Conservation (phyloP, 2,113 vertebrate species). For the Lathamus discolor region DNA sequence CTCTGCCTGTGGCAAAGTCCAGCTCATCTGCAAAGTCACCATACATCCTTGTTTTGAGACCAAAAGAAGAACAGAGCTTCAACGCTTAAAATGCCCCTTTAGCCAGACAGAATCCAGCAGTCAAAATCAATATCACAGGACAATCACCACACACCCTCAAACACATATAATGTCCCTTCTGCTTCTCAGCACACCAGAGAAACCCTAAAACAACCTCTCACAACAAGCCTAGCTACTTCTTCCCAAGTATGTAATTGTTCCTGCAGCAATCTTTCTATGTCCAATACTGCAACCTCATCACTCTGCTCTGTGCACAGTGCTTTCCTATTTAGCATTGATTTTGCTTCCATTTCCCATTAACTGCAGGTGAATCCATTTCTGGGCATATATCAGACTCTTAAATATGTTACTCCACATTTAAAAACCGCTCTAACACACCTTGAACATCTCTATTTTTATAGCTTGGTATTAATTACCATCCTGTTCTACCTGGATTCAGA, state of each 20-base stretch:
- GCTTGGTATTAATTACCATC: neutral
- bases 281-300: constrained; percentile 11
- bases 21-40: neutral
- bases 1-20: neutral
- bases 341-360: constrained; percentile 29
- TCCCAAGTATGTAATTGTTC: neutral
- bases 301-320: neutral
- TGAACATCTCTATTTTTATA: neutral
- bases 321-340: constrained; percentile 55
- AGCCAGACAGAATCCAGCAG: neutral
- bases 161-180: neutral
- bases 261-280: neutral
- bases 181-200: neutral
- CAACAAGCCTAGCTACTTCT: neutral
- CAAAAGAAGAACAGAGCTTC: neutral
- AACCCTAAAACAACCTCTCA: neutral
- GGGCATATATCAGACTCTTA: neutral
- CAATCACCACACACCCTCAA: neutral
- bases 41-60: rapidly evolving
- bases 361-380: constrained; percentile 29
- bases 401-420: neutral
- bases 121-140: neutral
- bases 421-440: constrained; percentile 1
- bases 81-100: neutral
- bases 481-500: neutral